Evolutionary conservation across 1,140 invertebrate species (phyloP).

Genomic region (Charaxes varanes): DNA sequence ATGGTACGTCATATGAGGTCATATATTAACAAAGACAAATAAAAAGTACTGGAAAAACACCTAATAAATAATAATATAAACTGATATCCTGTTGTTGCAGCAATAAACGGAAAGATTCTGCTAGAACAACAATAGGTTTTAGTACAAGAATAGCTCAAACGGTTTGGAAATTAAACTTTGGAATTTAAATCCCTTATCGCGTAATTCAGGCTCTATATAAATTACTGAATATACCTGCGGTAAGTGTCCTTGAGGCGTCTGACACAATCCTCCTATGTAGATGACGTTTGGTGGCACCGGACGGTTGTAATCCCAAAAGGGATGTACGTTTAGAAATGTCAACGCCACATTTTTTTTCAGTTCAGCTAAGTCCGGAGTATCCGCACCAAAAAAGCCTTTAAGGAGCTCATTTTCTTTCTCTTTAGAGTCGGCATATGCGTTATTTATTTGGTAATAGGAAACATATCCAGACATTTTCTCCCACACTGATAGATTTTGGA

Average conservation of each 20-base stretch:
- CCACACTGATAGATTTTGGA: slow-evolving; percentile 18
- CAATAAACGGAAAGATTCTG: no score
- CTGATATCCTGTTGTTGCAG: no score
- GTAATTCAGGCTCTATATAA: no score
- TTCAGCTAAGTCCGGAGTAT: slow-evolving; percentile 46
- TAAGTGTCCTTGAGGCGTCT: slow-evolving; percentile 41
- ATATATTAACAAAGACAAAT: no score
- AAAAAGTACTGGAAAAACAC: no score
- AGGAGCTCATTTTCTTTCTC: slow-evolving; percentile 35
- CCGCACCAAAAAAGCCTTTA: slow-evolving; percentile 51
- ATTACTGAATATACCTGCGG: no score
- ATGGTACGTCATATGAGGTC: no score
- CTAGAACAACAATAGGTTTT: no score
- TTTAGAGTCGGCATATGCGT: slow-evolving; percentile 2
- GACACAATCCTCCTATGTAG: slow-evolving; percentile 67
- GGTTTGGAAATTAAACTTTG: no score
- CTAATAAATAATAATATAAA: no score
- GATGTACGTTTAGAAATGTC: slow-evolving; percentile 71
- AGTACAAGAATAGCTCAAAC: no score
- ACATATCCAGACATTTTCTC: slow-evolving; percentile 34
- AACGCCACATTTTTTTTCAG: slow-evolving; percentile 68
- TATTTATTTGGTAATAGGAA: slow-evolving; percentile 7
- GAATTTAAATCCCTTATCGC: no score
- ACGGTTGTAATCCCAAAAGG: slow-evolving; percentile 51
- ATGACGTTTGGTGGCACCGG: slow-evolving; percentile 65